These are phyloP conservation scores for Aphis craccivora DNA, from an alignment of 1,140 invertebrate species.

Conservation along the genomic window DNA sequence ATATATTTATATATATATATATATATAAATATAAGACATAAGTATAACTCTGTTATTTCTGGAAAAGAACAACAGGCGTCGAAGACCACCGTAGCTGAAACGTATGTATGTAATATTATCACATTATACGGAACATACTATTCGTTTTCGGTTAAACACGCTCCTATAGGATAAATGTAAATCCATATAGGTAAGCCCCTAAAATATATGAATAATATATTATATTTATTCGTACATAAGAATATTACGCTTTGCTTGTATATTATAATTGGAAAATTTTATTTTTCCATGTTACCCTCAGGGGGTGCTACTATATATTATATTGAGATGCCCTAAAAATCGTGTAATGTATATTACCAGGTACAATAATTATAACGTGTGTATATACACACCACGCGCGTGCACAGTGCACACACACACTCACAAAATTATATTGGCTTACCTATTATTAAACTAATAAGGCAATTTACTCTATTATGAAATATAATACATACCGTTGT, in stretches of 20 bases:
- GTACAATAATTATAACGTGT: not conserved
- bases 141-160: constrained; percentile 11
- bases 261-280: constrained; percentile 18
- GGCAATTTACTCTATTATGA: constrained; percentile 11
- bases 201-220: not conserved
- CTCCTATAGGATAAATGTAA: not conserved
- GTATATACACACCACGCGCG: not conserved
- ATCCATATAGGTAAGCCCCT: not conserved
- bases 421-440: not conserved
- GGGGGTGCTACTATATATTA: not conserved
- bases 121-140: not conserved
- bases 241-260: not conserved
- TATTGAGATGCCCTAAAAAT: not conserved
- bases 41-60: not conserved
- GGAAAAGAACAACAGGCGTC: not conserved
- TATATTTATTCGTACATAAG: not conserved
- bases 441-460: constrained; percentile 7
- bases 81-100: not conserved
- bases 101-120: constrained; percentile 5
- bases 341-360: not conserved
- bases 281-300: not conserved
- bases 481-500: not conserved
- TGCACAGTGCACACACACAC: not conserved
- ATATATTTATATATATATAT: not conserved
- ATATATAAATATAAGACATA: too few relatives aligned